Evolutionary conservation across 2,113 vertebrate genomes (phyloP), one percentile per base, ranked within the genome.

Genomic region (Dromaius novaehollandiae): DNA sequence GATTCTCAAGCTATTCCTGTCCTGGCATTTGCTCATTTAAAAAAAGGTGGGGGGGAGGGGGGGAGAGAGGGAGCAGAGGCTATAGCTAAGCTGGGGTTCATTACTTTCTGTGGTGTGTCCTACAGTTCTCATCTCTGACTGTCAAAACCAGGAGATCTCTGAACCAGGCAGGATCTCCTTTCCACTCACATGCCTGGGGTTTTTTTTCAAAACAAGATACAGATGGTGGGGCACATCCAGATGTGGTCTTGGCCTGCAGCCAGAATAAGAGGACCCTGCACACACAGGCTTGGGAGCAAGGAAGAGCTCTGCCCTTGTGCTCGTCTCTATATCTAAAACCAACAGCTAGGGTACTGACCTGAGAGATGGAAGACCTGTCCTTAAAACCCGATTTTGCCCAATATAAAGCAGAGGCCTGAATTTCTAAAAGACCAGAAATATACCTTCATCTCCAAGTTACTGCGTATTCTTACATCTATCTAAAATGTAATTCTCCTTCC

Each of bases 111-210:
- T 19, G 46, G 46, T 19, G 44, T 46, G 44, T 46, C 44, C 44
- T 46, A 16, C 64, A 32, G 32, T 7, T 76, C 18, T 42, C 42
- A 46, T 16, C 44, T 46, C 14, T 40, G 5, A 30, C 70, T 28
- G 16, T 17, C 25, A 16, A 19, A 21, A 3, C 1, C 2, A 7
- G 8, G 7, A 32, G 7, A 26, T 17, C 6, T 42, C 42, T 28
- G 9, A 0, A 21, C 20, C 25, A 15, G 1, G 17, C 44, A 30
- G 40, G 22, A 71, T 32, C 80, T 11, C 5, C 3, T 44, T 8
- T 53, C 14, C 22, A 8, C 50, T 7, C 50, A 40, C 22, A 69
- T 70, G 51, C 14, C 28, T 32, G 13, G 42, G 48, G 69, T 89
- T 85, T 46, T 36, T 66, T 13, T 13, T 25, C 63, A 38, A 13